A percentile compares a stretch with the other conserved stretches of the same genome.
These are phyloP conservation scores for Micrasema longulum DNA, from an alignment of 1,140 invertebrate genomes.

Conservation along the genomic window DNA sequence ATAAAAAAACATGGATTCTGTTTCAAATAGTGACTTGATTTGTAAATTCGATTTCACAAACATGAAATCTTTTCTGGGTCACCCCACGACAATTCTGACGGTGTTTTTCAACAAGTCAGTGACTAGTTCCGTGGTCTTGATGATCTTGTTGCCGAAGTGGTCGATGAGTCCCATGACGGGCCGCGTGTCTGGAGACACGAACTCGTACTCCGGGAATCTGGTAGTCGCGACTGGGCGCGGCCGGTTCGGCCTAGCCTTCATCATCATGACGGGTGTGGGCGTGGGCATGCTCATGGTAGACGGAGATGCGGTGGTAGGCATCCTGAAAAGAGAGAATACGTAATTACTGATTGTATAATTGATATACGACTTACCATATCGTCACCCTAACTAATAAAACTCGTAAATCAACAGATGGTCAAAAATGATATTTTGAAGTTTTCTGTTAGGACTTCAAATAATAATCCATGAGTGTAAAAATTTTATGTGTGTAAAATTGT, in stretches of 20 bases:
- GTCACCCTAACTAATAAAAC: too few species aligned
- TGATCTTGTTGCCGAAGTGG: slow-evolving; percentile 66
- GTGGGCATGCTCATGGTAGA: slow-evolving; percentile 5
- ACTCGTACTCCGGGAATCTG: slow-evolving; percentile 18
- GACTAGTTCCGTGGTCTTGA: slow-evolving; percentile 65
- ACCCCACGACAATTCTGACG: slow-evolving; percentile 63
- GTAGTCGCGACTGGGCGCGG: slow-evolving; percentile 30
- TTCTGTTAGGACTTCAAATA: too few species aligned
- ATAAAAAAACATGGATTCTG: too few species aligned
- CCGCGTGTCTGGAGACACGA: slow-evolving; percentile 45
- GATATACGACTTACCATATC: too few species aligned
- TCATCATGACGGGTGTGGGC: neutral
- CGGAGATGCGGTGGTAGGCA: slow-evolving; percentile 19
- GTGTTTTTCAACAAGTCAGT: slow-evolving; percentile 65
- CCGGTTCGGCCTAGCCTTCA: neutral
- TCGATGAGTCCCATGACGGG: slow-evolving; percentile 63
- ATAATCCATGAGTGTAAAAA: too few species aligned
- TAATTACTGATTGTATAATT: neutral
- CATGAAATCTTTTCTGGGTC: too few species aligned
- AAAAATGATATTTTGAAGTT: too few species aligned
- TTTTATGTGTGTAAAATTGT: too few species aligned
- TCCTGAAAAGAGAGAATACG: neutral
- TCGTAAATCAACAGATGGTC: too few species aligned
- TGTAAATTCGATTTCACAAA: too few species aligned
- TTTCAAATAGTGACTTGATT: too few species aligned